A percentile compares a stretch with the other conserved stretches of the same genome.
Conservation (phyloP, 2,113 vertebrate species). For the Grus americana region DNA sequence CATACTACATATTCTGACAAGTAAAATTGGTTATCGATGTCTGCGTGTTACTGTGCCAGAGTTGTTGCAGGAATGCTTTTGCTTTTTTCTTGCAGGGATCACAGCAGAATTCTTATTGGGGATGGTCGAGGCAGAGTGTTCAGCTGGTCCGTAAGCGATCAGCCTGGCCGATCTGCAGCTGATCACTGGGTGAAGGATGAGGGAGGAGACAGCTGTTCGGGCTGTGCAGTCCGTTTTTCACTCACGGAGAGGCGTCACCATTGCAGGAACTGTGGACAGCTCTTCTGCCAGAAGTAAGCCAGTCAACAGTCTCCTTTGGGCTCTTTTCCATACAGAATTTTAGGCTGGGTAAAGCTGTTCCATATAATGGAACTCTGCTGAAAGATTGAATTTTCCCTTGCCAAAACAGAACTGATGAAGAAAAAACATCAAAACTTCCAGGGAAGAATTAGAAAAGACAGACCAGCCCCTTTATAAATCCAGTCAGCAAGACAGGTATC, state of each 20-base stretch:
- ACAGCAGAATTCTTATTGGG: conserved; percentile 96
- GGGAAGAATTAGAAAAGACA: neutral
- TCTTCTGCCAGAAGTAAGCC: conserved; percentile 98
- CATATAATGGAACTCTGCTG: neutral
- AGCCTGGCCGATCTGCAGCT: conserved; percentile 91
- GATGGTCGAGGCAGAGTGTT: conserved; percentile 94
- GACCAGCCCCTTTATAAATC: neutral
- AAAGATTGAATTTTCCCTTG: neutral
- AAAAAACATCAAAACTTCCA: neutral
- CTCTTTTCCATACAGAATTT: neutral
- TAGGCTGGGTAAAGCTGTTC: neutral
- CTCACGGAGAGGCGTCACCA: conserved; percentile 96
- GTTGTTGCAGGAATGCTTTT: neutral
- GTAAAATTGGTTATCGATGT: accelerated
- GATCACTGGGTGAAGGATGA: conserved; percentile 99
- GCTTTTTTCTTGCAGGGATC: conserved; percentile 80
- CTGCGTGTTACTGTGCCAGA: accelerated
- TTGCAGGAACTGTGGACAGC: conserved; percentile 97
- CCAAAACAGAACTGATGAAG: neutral
- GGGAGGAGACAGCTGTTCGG: conserved; percentile 93
- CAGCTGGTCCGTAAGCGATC: conserved; percentile 98
- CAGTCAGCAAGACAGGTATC: neutral
- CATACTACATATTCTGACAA: accelerated
- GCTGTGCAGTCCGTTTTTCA: conserved; percentile 91
- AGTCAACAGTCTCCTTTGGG: neutral